Percentiles rank a stretch among this genome's conserved stretches.
These are phyloP conservation scores for Pyralis farinalis DNA, from an alignment of 2,888 invertebrate genomes.

Conservation along the genomic window DNA sequence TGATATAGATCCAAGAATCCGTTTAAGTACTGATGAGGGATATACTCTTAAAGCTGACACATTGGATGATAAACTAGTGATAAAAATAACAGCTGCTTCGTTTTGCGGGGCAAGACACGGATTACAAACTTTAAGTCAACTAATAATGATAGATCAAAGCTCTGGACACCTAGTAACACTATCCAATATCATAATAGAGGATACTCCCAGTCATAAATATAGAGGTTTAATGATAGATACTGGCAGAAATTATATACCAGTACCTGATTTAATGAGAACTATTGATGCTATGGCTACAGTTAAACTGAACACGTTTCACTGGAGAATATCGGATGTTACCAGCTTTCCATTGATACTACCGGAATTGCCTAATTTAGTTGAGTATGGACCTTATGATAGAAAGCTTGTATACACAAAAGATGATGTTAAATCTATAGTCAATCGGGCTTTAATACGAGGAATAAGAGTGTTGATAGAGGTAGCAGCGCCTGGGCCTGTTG, in stretches of 20 bases:
- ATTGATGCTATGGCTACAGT: constrained; percentile 92
- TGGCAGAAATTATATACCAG: constrained; percentile 91
- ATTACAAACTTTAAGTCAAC: constrained; percentile 86
- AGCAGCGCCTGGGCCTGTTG: constrained; percentile 92
- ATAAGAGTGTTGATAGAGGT: constrained; percentile 93
- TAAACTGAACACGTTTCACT: constrained; percentile 95
- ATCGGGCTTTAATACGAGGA: constrained; percentile 88
- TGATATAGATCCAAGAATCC: constrained; percentile 78
- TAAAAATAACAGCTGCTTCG: constrained; percentile 78
- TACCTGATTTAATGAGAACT: constrained; percentile 85
- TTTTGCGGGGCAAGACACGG: constrained; percentile 89
- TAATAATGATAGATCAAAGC: constrained; percentile 86
- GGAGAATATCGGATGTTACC: constrained; percentile 93
- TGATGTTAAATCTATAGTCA: constrained; percentile 85
- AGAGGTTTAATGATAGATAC: constrained; percentile 95
- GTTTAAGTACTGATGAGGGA: constrained; percentile 85
- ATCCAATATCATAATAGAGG: constrained; percentile 83
- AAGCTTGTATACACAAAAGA: constrained; percentile 85
- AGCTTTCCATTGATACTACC: constrained; percentile 92
- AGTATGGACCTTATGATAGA: constrained; percentile 90
- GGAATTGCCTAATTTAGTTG: constrained; percentile 85
- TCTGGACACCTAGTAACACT: constrained; percentile 82
- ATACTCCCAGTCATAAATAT: constrained; percentile 88
- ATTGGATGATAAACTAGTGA: constrained; percentile 58
- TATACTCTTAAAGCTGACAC: constrained; percentile 82